Conservation (phyloP, 2,797 vertebrate species). For the Oryzias dopingdopingensis region DNA sequence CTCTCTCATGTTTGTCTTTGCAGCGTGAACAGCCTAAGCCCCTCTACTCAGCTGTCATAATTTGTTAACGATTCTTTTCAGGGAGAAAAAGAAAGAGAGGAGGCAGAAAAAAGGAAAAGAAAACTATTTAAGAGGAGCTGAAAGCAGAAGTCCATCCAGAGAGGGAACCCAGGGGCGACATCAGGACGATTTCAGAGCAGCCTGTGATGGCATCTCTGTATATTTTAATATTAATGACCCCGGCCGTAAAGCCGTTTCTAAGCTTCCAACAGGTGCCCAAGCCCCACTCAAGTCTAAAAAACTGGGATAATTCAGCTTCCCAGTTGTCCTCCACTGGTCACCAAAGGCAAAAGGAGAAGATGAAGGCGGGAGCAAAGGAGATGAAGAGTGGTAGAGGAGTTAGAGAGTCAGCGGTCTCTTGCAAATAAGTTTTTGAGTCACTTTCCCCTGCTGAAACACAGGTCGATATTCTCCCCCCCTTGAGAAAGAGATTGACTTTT, state of each 20-base stretch:
- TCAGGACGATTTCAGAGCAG: slow-evolving; percentile 85
- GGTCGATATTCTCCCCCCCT: slow-evolving; percentile 87
- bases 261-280: slow-evolving; percentile 78
- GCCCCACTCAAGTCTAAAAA: slow-evolving; percentile 59
- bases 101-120: slow-evolving; percentile 70
- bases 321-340: slow-evolving; percentile 48
- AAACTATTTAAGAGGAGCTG: slow-evolving; percentile 76
- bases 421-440: slow-evolving; percentile 85
- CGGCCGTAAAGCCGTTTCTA: slow-evolving; percentile 67
- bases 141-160: slow-evolving; percentile 78
- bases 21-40: slow-evolving; percentile 76
- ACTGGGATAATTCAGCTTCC: slow-evolving; percentile 57
- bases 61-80: slow-evolving; percentile 85
- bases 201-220: slow-evolving; percentile 86
- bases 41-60: slow-evolving; percentile 85
- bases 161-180: slow-evolving; percentile 78
- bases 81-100: slow-evolving; percentile 66
- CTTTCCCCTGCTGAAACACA: slow-evolving; percentile 90
- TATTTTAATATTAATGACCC: slow-evolving; percentile 86
- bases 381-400: slow-evolving; percentile 61
- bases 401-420: slow-evolving; percentile 71
- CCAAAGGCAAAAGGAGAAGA: slow-evolving; percentile 56
- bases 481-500: slow-evolving; percentile 99
- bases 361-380: slow-evolving; percentile 43
- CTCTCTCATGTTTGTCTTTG: slow-evolving; percentile 76